A percentile compares a stretch with the other conserved stretches of the same genome.
These are phyloP conservation scores for Macrotis lagotis DNA, from an alignment of 2,113 vertebrate species.

Conservation along the genomic window DNA sequence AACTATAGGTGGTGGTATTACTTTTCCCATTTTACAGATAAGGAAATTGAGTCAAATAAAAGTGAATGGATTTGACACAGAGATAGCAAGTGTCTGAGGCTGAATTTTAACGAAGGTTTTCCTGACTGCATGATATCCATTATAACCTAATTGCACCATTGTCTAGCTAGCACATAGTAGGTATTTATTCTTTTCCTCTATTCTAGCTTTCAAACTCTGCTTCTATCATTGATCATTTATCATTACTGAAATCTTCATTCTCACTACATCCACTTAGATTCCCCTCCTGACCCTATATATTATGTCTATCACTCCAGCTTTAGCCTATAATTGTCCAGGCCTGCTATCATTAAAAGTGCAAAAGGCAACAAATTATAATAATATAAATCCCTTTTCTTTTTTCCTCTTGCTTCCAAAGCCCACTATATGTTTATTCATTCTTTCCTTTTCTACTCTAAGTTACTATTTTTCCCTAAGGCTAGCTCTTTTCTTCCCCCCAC, in stretches of 20 bases:
- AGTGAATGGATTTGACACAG: neutral
- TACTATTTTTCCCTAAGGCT: neutral
- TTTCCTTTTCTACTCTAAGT: neutral
- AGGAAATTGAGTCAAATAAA: neutral
- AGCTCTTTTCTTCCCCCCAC: neutral
- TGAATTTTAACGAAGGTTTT: neutral
- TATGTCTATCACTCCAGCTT: neutral
- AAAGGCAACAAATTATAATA: neutral
- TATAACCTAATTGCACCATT: neutral
- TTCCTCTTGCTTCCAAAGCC: neutral
- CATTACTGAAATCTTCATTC: neutral
- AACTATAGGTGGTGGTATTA: neutral
- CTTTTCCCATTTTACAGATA: neutral
- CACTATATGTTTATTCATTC: neutral
- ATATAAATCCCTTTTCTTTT: neutral
- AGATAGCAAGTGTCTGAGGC: neutral
- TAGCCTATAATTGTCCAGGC: neutral
- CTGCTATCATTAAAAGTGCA: neutral
- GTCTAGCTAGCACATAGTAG: neutral
- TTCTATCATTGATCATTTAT: neutral
- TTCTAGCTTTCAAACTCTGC: neutral
- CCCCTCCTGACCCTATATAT: neutral
- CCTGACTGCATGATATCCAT: neutral
- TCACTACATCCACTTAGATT: neutral
- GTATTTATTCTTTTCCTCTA: neutral